Conservation (phyloP, 2,888 invertebrate genomes). For the Andrena praecox region DNA sequence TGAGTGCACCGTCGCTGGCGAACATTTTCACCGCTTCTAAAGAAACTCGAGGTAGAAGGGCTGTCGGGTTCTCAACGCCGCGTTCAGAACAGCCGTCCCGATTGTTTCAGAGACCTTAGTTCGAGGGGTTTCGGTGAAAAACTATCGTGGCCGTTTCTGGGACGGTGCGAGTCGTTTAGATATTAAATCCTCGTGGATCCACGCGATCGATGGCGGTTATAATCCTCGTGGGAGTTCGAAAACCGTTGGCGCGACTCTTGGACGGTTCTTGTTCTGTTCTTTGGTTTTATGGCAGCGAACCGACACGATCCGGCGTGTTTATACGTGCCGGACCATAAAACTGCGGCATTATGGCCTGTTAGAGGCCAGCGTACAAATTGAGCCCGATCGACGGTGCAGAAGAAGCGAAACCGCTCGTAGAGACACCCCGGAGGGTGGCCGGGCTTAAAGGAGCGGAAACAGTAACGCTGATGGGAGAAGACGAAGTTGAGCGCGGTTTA, state of each 20-base stretch:
- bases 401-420: conserved; percentile 14
- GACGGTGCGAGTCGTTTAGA: conserved; percentile 6
- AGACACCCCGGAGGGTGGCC: conserved; percentile 6
- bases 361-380: conserved; percentile 15
- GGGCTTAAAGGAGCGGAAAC: conserved; percentile 51
- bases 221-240: neutral
- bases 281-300: neutral
- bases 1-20: neutral
- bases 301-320: conserved; percentile 12
- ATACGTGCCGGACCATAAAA: conserved; percentile 38
- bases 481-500: conserved; percentile 38
- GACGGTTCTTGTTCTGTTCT: neutral
- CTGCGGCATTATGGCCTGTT: neutral
- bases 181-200: neutral
- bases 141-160: neutral
- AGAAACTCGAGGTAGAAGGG: conserved; percentile 26
- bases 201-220: conserved; percentile 22
- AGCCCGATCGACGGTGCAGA: neutral
- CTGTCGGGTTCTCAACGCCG: conserved; percentile 19
- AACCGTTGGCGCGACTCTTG: conserved; percentile 13
- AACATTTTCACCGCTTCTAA: conserved; percentile 9
- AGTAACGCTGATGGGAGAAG: conserved; percentile 13
- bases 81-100: neutral
- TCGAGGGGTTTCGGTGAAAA: neutral
- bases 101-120: too few species aligned